phyloP scores from a whole-genome alignment of 2,113 vertebrate genomes.

The Rhea americana region DNA sequence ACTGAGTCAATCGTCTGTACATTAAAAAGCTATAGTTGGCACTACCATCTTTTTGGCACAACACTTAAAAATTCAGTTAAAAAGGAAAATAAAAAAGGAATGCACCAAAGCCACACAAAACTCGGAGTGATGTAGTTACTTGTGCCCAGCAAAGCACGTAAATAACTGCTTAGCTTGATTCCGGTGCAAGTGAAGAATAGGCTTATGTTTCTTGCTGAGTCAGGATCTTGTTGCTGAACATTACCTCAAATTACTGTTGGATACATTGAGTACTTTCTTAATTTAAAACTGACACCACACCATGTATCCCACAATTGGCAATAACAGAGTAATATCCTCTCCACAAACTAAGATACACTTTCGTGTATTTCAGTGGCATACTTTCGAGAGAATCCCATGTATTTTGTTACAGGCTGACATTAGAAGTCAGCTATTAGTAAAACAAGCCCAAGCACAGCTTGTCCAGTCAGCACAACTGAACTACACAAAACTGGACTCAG shows the following conservation, averaged over 20 bases:
- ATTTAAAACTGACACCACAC: neutral
- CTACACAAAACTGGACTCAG: neutral
- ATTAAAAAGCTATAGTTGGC: conserved; percentile 44
- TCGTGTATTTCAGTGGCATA: neutral
- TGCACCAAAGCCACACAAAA: neutral
- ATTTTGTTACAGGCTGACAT: neutral
- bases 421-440: neutral
- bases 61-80: conserved; percentile 29
- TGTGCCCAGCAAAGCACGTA: neutral
- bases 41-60: conserved; percentile 17
- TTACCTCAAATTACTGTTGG: conserved; percentile 2
- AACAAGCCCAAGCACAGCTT: neutral
- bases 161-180: neutral
- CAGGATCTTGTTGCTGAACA: neutral
- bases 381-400: neutral
- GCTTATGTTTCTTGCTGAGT: neutral
- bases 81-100: conserved; percentile 35
- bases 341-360: neutral
- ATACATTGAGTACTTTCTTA: neutral
- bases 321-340: neutral
- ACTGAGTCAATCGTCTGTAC: conserved; percentile 30
- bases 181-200: neutral
- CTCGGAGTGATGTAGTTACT: neutral
- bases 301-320: neutral
- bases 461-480: neutral